Evolutionary conservation across 2,797 vertebrate species (phyloP), one percentile per base, ranked within the genome.

Genomic region (Hafferia zeledoni): DNA sequence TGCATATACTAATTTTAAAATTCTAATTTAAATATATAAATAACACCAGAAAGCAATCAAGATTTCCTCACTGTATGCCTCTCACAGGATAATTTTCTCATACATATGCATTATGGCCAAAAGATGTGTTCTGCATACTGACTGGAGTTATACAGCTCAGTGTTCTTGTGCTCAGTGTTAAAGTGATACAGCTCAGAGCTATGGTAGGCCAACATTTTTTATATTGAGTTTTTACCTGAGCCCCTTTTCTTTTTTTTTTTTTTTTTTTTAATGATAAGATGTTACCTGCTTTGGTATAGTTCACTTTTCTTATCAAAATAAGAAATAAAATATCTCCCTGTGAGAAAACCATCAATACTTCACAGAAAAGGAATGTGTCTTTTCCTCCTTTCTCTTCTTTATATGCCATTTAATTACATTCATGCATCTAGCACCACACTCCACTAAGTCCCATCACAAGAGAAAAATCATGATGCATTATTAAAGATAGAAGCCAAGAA

Each of bases 1-100:
- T 4, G 6, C 47, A 69, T 63, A 60, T 82, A 76, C 55, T 63
- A 64, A 93, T 95, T 89, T 79, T 82, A 59, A 95, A 95, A 84
- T 47, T 81, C 39, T 79, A 60, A 90, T 90, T 95, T 83, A 93
- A 93, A 95, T 88, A 70, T 31, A 91, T 72, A 93, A 85, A 83
- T 88, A 91, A 91, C 72, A 56, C 17, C 39, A 93, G 67, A 96
- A 91, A 94, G 91, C 55, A 95, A 94, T 93, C 88, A 84, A 87
- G 59, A 63, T 89, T 86, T 75, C 69, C 81, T 91, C 55, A 43
- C 83, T 91, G 50, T 37, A 33, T 84, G 33, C 70, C n/a, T 89
- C 75, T 94, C 63, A 7, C 50, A 59, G 47, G 50, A 56, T 90
- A 76, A 90, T 91, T 95, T 95, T 57, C 83, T 94, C 85, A 93